phyloP scores from a whole-genome alignment of 2,113 vertebrate genomes.

The cat (Felis catus) region DNA sequence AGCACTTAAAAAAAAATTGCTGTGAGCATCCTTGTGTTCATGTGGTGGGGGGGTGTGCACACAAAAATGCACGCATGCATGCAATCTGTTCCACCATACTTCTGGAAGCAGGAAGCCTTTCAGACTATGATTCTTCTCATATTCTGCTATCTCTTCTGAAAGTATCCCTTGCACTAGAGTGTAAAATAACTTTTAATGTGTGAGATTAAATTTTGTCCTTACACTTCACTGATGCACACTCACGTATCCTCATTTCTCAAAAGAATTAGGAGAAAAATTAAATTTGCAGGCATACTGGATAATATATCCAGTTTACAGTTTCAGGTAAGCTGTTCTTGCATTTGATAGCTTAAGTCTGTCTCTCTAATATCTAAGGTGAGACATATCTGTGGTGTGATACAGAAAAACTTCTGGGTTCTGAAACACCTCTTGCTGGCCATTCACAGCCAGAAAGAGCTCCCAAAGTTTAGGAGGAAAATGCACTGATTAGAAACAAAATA shows the following conservation, averaged over 20 bases:
- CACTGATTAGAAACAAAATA: background rate
- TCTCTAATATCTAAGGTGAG: background rate
- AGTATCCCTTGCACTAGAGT: background rate
- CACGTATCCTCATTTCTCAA: background rate
- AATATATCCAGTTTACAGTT: background rate
- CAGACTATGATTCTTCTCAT: background rate
- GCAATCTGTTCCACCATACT: background rate
- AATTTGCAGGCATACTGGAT: background rate
- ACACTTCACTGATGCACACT: background rate
- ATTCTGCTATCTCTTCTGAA: background rate
- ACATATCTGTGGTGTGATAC: background rate
- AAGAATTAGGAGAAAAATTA: slow-evolving; percentile 8
- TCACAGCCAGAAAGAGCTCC: background rate
- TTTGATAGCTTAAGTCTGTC: background rate
- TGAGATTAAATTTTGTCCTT: background rate
- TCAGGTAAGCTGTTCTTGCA: background rate
- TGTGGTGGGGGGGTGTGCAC: too few species aligned
- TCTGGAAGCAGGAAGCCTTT: background rate
- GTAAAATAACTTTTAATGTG: background rate
- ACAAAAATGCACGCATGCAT: rapidly evolving
- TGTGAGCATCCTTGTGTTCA: background rate
- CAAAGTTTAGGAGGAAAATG: background rate
- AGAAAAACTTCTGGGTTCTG: background rate
- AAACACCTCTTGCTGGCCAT: background rate
- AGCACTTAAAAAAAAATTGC: too few species aligned